Evolutionary conservation across 2,888 invertebrate species (phyloP), one percentile per base, ranked within the genome.

Genomic region (Rhagium mordax): DNA sequence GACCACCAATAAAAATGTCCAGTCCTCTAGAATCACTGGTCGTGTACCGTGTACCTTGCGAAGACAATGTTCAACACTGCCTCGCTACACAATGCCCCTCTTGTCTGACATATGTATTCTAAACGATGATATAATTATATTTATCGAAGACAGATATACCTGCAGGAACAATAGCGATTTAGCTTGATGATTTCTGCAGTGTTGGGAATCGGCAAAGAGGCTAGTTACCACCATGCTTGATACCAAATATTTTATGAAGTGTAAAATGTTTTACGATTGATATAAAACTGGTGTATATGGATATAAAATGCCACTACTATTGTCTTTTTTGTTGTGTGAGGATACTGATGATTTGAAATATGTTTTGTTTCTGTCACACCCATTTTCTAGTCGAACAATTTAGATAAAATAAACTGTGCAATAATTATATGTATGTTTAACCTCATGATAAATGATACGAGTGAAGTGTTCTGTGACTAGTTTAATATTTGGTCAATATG

Each of bases 1-100:
- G 80, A 77, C 77, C 81, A 79, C 82, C 81, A 82, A 82, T 83
- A 82, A 82, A 83, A 82, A 82, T 79, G 83, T 82, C 82, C 80
- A 74, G 59, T 64, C 29, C 70, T 29, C 24, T 20, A 51, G 62
- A 71, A 72, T 53, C 51, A 53, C 68, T 24, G 21, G 68, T 68
- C 41, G 41, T 41, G 41, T 41, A 41, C 41, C 16, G 48, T 57
- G 57, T 57, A 41, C 67, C 47, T 24, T 59, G 59, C 47, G 15
- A 61, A 61, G 70, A 70, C 61, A 53, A 61, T 70, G 70, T 70
- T 51, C 51, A 29, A 64, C 64, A 49, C 27, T 27, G 64, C 16
- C 24, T 48, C 53, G 65, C 65, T 41, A 70, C 70, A 70, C 70
- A 70, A 70, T 70, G 70, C 70, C 41, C 29, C 49, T 15, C 53